Evolutionary conservation across 2,113 vertebrate species (phyloP).

Genomic region (Mormoops blainvillei): DNA sequence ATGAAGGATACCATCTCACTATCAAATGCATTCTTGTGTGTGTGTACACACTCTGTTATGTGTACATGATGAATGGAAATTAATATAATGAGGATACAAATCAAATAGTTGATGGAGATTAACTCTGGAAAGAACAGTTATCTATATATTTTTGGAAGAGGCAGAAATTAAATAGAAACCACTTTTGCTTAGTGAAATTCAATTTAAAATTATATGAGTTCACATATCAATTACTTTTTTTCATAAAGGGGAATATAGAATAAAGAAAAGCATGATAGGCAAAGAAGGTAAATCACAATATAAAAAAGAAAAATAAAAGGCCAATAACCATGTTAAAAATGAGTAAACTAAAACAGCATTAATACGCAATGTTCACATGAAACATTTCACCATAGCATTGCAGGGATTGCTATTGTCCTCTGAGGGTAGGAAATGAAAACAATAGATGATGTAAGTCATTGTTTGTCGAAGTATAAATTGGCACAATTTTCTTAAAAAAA

Average conservation of each 20-base stretch:
- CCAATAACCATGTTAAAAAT: background rate
- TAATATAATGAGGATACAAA: background rate
- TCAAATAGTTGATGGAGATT: background rate
- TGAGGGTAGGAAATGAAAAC: background rate
- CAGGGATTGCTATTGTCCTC: background rate
- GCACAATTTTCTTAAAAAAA: background rate
- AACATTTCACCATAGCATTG: background rate
- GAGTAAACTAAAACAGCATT: background rate
- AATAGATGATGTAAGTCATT: background rate
- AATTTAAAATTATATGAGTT: background rate
- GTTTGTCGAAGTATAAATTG: background rate
- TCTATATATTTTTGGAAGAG: background rate
- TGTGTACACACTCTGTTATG: background rate
- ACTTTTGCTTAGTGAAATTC: background rate
- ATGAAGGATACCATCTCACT: background rate
- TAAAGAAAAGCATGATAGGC: background rate
- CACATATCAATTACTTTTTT: background rate
- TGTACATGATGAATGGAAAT: background rate
- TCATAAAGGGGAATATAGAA: background rate
- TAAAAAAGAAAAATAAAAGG: background rate
- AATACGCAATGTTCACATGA: background rate
- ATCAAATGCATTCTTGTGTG: background rate
- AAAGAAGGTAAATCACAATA: background rate
- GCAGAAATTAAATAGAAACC: background rate
- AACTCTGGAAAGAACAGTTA: background rate